Conservation (phyloP, 2,113 vertebrate species). For the Casuarius casuarius region DNA sequence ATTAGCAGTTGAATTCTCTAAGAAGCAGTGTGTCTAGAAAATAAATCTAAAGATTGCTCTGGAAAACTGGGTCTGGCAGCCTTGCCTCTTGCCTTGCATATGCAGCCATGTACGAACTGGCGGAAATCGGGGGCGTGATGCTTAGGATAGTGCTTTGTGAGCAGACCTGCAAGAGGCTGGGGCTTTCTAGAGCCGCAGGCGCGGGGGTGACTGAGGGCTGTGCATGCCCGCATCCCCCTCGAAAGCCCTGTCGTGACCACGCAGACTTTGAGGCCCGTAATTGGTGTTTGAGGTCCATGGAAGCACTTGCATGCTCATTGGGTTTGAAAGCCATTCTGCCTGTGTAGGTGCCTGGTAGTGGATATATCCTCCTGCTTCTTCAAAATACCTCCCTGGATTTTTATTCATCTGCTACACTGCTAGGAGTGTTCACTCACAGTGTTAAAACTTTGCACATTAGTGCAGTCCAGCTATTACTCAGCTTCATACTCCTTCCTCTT, state of each 20-base stretch:
- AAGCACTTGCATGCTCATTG: neutral
- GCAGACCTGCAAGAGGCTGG: neutral
- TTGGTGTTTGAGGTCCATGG: neutral
- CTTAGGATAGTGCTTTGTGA: neutral
- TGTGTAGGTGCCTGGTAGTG: neutral
- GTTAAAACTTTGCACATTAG: neutral
- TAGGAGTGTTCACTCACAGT: neutral
- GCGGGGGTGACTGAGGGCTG: neutral
- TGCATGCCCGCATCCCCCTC: neutral
- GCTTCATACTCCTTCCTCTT: neutral
- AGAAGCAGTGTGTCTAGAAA: neutral
- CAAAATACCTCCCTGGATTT: neutral
- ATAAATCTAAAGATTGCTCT: neutral
- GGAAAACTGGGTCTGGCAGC: neutral
- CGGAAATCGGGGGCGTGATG: neutral
- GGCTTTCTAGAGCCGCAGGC: neutral
- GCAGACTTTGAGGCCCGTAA: neutral
- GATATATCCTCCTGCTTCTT: neutral
- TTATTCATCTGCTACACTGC: neutral
- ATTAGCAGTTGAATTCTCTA: accelerated
- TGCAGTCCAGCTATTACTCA: neutral
- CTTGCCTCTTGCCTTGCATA: neutral
- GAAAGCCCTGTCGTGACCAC: neutral
- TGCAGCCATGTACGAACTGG: neutral
- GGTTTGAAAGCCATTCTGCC: neutral